Percentiles rank a stretch among this genome's conserved stretches.
These are phyloP conservation scores for Lontra canadensis DNA, from an alignment of 2,113 vertebrate genomes.

Conservation along the genomic window DNA sequence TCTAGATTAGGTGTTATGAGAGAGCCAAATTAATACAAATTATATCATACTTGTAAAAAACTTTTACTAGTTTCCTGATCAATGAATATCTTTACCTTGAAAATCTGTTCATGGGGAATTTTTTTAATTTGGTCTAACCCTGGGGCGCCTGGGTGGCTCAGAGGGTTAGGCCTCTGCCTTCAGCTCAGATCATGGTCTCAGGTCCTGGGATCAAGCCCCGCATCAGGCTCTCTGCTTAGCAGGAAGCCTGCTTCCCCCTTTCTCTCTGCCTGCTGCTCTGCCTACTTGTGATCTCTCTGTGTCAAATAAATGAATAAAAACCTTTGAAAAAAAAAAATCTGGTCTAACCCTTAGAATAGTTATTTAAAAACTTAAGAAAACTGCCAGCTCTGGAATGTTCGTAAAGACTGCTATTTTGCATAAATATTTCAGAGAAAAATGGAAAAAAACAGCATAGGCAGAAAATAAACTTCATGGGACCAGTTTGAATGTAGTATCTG, in stretches of 20 bases:
- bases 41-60: background rate
- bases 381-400: background rate
- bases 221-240: no score
- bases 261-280: no score
- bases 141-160: no score
- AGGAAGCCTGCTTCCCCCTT: no score
- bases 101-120: background rate
- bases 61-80: background rate
- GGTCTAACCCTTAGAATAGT: background rate
- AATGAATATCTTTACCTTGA: background rate
- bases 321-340: background rate
- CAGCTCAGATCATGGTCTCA: no score
- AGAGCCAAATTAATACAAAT: background rate
- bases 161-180: no score
- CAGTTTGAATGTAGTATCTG: background rate
- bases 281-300: no score
- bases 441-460: background rate
- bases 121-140: background rate
- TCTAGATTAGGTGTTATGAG: background rate
- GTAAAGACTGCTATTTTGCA: background rate
- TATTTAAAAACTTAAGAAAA: slow-evolving; percentile 33
- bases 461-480: background rate
- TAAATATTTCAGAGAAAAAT: slow-evolving; percentile 20
- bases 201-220: no score
- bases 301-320: no score